Base-by-base conservation (phyloP, 2,797 vertebrate species). In the Numenius phaeopus region DNA sequence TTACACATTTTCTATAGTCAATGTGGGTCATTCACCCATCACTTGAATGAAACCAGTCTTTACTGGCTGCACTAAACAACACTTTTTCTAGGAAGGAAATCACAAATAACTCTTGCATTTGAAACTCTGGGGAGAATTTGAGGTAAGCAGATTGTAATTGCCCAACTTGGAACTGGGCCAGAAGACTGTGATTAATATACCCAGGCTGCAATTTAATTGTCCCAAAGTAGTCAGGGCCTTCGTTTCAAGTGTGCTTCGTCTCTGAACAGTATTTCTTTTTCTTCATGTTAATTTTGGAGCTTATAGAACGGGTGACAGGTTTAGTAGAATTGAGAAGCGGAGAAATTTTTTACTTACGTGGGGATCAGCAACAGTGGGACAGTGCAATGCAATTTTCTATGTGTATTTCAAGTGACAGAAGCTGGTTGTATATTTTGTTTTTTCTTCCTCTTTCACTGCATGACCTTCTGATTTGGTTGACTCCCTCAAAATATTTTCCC, bases 101-200 rank as follows among this genome's bases (percentile, higher is more conserved):
- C 80, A 82, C 93, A 84, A 95, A 92, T 96, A 97, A 95, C 66
- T 90, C 85, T 78, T 76, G 61, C 69, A 55, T 94, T 94, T 97
- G 93, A 94, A 96, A 95, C 87, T 94, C 94, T 85, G 81, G 78
- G 69, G 94, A 91, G 84, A 95, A 91, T 95, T 94, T 86, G 91
- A 96, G 86, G 90, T 95, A 95, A 83, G 90, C 79, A 93, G 81
- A 89, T 90, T 92, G 72, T 96, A 97, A 96, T 94, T 96, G 92
- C 87, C 89, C 82, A 64, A 49, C 42, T 65, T 75, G 90, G 89
- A 95, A 76, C 44, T 3, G 1, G 83, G 83, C 94, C 86, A 96
- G 83, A 84, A 84, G 83, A 44, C 85, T 73, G 85, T 95, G 85
- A 96, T 97, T 97, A 95, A 96, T 92, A 95, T 89, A 93, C 78